These are phyloP conservation scores for Platycheirus rosarum DNA, from an alignment of 2,888 invertebrate genomes.

Conservation along the genomic window DNA sequence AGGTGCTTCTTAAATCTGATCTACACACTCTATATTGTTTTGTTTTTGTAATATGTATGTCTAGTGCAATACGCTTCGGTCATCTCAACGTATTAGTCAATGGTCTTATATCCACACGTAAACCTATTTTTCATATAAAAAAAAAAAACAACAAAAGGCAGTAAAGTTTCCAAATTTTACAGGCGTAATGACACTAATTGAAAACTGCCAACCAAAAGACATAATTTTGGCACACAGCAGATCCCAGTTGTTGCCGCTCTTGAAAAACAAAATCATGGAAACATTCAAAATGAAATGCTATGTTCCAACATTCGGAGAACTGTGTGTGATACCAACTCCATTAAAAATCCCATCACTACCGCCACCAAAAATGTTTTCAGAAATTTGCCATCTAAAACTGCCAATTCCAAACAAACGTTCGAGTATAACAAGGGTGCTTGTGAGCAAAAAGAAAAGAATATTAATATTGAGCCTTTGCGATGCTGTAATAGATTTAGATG, in stretches of 20 bases:
- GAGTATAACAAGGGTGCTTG: neutral
- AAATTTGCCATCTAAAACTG: neutral
- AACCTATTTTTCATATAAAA: no score
- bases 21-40: no score
- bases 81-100: no score
- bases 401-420: neutral
- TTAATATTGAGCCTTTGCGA: neutral
- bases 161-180: neutral
- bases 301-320: neutral
- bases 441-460: constrained; percentile 1
- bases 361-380: neutral
- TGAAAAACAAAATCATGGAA: neutral
- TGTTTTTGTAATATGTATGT: no score
- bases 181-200: constrained; percentile 1
- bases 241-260: neutral
- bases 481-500: neutral
- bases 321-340: neutral
- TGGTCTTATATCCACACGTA: no score
- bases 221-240: neutral
- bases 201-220: constrained; percentile 4
- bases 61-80: no score
- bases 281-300: neutral
- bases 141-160: no score
- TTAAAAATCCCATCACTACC: neutral
- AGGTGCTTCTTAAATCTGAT: no score